Base-by-base conservation (phyloP, 2,113 vertebrate species). In the Siniperca chuatsi region DNA sequence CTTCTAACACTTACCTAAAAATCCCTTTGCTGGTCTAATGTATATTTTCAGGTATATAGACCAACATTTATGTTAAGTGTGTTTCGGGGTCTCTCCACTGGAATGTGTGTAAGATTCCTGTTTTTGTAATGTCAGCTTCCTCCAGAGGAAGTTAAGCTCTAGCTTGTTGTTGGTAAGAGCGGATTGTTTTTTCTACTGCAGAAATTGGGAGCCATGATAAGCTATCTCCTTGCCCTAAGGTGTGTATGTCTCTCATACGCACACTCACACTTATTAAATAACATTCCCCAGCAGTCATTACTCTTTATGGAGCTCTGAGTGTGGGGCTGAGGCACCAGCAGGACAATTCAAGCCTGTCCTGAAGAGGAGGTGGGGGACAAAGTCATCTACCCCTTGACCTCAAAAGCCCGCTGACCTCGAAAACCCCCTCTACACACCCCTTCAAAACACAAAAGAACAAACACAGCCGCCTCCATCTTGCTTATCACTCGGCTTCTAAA, bases 401-500 rank as follows among this genome's bases (percentile, higher is more conserved):
- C 48, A 85, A 87, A 90, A 88, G 86, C 85, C 72, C 46, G 40
- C 62, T 87, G 92, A 92, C 91, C 92, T 81, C 87, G n/a, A 90
- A 33, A 89, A 29, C 88, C 42, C 25, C 48, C 60, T 23, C 29
- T 15, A 75, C 78, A 79, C 85, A 67, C 48, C 68, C 82, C 84
- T 67, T 78, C 60, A 83, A 65, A 92, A 92, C 86, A 93, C 87
- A 93, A 89, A 90, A 91, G 89, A 87, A 70, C 85, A 90, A 89
- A 92, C 84, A 83, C 73, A 73, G 66, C 54, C 89, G 2, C 86
- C 83, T 86, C 88, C 84, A 69, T 89, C 84, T 72, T 87, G 79
- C 86, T 90, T 82, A 90, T 88, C 88, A 85, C 48, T 69, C 25
- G 1, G 48, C 61, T 77, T 88, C 73, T 84, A 85, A 89, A 91